Base-by-base conservation (phyloP, 2,888 invertebrate genomes). In the Chymomyza procnemis region DNA sequence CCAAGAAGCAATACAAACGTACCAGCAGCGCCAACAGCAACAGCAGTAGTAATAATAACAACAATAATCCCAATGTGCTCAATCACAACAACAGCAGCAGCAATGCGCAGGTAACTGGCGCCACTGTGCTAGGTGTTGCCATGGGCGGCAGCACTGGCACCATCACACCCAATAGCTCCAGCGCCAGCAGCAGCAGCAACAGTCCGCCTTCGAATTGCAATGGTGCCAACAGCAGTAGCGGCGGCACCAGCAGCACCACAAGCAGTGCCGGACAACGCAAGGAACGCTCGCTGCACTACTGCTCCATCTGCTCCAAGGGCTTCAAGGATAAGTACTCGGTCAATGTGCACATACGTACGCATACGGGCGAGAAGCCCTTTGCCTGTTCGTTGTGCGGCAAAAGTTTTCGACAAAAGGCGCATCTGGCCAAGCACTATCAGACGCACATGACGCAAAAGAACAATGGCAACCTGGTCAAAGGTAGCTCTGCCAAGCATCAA, bases 281-380 rank as follows among this genome's bases (percentile, higher is more conserved):
- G 88, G 97, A 97, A 89, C 93, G 97, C 80, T 95, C 97, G 69
- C 91, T 98, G 76, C 95, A 99, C 91, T 95, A 97, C 91, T 94
- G 99, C 93, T 94, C 96, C 90, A 96, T 99, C 91, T 98, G 97
- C 91, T 96, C 96, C 83, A 97, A 97, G 90, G 97, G 97, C 4
- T 97, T 97, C 91, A 97, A 97, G 91, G 97, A 97, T 91, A 97
- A 97, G 91, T 99, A 99, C 93, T 96, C 98, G 71, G 97, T 99
- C 65, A 99, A 99, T 90, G 99, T 99, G 57, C 99, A 99, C 91
- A 97, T 99, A 80, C 93, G 99, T 81, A 99, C 99, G 26, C 99
- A 99, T 90, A 99, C 99, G 0, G 99, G 98, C 0, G 99, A 99
- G 91, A 99, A 99, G 89, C 99, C 99, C 0, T 99, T 99, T 91